These are phyloP conservation scores for Acyrthosiphon pisum DNA, from an alignment of 1,140 invertebrate species.

Conservation along the genomic window DNA sequence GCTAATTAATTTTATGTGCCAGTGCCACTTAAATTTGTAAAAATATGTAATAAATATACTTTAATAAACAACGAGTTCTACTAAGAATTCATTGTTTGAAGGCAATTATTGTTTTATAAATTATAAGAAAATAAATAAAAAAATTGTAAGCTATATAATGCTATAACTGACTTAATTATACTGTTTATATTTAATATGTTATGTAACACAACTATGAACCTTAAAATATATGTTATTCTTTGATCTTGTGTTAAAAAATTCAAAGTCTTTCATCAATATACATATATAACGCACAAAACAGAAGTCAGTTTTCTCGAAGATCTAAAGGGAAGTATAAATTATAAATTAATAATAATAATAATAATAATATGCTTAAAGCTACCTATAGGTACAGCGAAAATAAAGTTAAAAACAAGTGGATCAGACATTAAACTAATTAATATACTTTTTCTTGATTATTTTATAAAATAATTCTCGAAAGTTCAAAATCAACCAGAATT, in stretches of 20 bases:
- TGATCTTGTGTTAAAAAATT: background rate
- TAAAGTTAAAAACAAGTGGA: background rate
- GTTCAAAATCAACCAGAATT: background rate
- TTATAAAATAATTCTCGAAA: background rate
- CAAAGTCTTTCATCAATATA: background rate
- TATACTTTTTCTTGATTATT: background rate
- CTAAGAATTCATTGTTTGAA: background rate
- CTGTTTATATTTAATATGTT: background rate
- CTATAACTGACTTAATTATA: background rate
- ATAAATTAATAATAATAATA: background rate
- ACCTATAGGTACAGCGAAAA: background rate
- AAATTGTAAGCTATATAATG: no score
- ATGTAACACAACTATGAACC: background rate
- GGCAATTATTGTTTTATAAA: background rate
- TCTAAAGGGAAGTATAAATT: background rate
- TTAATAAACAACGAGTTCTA: background rate
- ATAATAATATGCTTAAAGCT: background rate
- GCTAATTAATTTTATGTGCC: no score
- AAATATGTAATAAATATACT: background rate
- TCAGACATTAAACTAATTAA: background rate
- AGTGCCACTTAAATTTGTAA: background rate
- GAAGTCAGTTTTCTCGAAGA: background rate
- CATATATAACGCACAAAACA: background rate
- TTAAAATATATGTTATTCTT: background rate
- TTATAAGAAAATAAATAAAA: no score